Evolutionary conservation across 2,113 vertebrate genomes (phyloP).

Genomic region (Bos indicus): DNA sequence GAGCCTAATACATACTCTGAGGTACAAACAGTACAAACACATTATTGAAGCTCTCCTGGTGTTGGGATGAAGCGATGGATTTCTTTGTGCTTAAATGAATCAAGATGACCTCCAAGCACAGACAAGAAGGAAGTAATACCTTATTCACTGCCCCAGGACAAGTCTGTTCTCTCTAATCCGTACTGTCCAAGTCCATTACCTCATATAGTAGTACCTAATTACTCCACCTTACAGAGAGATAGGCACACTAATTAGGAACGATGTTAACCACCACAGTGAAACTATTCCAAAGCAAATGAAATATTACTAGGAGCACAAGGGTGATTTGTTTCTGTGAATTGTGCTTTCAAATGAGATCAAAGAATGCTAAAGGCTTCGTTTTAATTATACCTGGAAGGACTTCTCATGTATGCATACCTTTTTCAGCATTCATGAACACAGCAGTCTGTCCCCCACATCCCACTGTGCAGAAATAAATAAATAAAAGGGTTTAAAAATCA

Average conservation of each 20-base stretch:
- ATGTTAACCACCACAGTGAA: constrained; percentile 78
- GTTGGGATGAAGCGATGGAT: not conserved
- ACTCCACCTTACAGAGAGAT: constrained; percentile 75
- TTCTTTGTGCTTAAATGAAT: not conserved
- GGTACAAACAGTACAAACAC: not conserved
- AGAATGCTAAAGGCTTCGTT: constrained; percentile 70
- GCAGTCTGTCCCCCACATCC: not conserved
- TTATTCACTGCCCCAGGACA: constrained; percentile 45
- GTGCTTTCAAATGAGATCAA: constrained; percentile 76
- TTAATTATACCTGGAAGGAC: constrained; percentile 77
- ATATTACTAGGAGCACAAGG: constrained; percentile 80
- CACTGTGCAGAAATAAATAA: constrained; percentile 46
- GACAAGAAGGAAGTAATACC: constrained; percentile 21
- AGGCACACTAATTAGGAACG: constrained; percentile 77
- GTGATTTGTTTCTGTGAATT: constrained; percentile 76
- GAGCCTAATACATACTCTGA: not conserved
- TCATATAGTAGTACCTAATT: constrained; percentile 73
- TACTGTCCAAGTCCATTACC: constrained; percentile 78
- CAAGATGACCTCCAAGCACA: constrained; percentile 37
- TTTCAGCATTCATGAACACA: not conserved
- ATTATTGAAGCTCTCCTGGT: not conserved
- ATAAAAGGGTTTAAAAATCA: constrained; percentile 49
- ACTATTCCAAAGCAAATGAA: constrained; percentile 81
- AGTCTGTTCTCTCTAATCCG: constrained; percentile 74
- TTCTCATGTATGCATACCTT: constrained; percentile 29